Percentiles rank a stretch among this genome's conserved stretches.
Conservation (phyloP, 35 echinoderm and acorn worm genomes). For the Stichopus chloronotus region DNA sequence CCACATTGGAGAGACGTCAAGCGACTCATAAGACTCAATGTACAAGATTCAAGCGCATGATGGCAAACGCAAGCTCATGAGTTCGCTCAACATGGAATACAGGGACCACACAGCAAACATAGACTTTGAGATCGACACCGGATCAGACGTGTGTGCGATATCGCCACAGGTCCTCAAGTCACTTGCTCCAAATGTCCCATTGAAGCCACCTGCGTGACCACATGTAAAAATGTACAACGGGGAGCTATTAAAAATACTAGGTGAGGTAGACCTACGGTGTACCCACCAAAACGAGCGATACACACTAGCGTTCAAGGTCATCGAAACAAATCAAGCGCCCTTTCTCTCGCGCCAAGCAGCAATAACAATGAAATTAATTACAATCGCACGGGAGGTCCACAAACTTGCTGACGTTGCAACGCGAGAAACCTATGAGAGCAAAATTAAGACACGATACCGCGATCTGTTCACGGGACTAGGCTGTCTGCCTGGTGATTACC, state of each 20-base stretch:
- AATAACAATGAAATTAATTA: neutral
- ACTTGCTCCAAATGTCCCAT: neutral
- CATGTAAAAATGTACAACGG: constrained; percentile 51
- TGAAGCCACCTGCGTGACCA: constrained; percentile 23
- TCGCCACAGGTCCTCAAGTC: constrained; percentile 20
- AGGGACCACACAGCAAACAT: constrained; percentile 19
- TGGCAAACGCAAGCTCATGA: constrained; percentile 2
- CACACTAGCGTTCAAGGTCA: constrained; percentile 39
- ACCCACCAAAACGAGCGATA: constrained; percentile 40
- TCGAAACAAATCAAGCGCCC: constrained; percentile 34
- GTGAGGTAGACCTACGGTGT: constrained; percentile 28
- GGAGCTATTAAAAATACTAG: constrained; percentile 18
- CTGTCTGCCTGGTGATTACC: constrained; percentile 36
- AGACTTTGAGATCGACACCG: constrained; percentile 26
- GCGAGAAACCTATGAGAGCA: neutral
- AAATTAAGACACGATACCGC: constrained; percentile 23
- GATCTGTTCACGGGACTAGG: constrained; percentile 35
- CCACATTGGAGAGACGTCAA: constrained; percentile 17
- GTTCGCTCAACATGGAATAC: neutral
- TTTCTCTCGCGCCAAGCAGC: neutral
- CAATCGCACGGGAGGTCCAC: neutral
- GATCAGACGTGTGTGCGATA: constrained; percentile 27
- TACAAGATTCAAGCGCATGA: neutral
- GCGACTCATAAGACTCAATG: constrained; percentile 5
- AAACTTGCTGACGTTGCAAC: neutral